A percentile compares a stretch with the other conserved stretches of the same genome.
phyloP scores from a whole-genome alignment of 2,113 vertebrate genomes.

The Gasterosteus aculeatus region DNA sequence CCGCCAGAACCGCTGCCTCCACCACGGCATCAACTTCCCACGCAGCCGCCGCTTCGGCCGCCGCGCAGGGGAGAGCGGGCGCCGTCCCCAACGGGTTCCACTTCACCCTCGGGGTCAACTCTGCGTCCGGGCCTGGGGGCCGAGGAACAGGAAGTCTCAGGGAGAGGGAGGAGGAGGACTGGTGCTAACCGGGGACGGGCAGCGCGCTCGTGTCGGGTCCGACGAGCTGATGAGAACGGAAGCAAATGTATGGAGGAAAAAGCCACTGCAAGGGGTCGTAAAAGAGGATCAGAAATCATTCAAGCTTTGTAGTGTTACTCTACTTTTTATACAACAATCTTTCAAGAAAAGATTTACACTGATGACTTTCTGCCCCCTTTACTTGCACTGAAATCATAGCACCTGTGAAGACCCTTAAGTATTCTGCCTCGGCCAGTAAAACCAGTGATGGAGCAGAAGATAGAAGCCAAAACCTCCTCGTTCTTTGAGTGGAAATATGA shows the following conservation, averaged over 20 bases:
- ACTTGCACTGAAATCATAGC: slow-evolving; percentile 71
- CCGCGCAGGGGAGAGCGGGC: slow-evolving; percentile 80
- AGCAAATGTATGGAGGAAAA: slow-evolving; percentile 2
- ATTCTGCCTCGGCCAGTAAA: slow-evolving; percentile 67
- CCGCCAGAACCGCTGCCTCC: slow-evolving; percentile 83
- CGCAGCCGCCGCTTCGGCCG: slow-evolving; percentile 71
- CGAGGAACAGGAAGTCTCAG: slow-evolving; percentile 87
- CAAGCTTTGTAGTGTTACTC: slow-evolving; percentile 58
- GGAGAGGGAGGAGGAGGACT: slow-evolving; percentile 90
- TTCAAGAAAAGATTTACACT: slow-evolving; percentile 34
- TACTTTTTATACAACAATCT: slow-evolving; percentile 59
- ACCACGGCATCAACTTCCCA: slow-evolving; percentile 75
- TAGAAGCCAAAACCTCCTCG: slow-evolving; percentile 64
- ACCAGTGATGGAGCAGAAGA: slow-evolving; percentile 53
- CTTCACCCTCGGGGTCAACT: slow-evolving; percentile 88
- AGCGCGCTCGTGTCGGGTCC: slow-evolving; percentile 22
- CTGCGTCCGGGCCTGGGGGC: slow-evolving; percentile 74
- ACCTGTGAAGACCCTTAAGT: slow-evolving; percentile 66
- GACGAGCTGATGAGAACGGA: slow-evolving; percentile 20
- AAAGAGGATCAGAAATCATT: slow-evolving; percentile 64
- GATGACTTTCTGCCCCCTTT: slow-evolving; percentile 63
- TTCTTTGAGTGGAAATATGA: slow-evolving; percentile 32
- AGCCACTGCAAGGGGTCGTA: slow-evolving; percentile 39
- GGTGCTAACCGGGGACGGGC: slow-evolving; percentile 86
- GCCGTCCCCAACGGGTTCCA: slow-evolving; percentile 94